These are phyloP conservation scores for Oscheius sp. DNA, from an alignment of 1,140 invertebrate species.

Conservation along the genomic window DNA sequence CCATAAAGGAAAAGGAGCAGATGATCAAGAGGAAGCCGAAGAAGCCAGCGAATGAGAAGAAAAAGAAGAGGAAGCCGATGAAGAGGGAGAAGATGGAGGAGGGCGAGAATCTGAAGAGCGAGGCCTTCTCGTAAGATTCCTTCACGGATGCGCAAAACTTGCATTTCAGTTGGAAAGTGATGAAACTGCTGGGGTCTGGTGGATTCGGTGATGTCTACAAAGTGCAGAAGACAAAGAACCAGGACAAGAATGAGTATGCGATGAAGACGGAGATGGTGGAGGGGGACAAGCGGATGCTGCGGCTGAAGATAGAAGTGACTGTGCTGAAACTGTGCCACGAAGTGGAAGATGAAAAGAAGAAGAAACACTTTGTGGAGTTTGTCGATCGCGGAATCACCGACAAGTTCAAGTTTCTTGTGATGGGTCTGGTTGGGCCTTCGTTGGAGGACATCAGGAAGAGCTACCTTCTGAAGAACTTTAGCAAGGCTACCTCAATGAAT, in stretches of 20 bases:
- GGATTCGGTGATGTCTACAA: background rate
- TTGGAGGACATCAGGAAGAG: conserved; percentile 31
- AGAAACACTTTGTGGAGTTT: background rate
- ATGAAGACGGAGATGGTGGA: background rate
- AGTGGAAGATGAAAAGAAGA: background rate
- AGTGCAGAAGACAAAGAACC: background rate
- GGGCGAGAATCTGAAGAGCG: no score
- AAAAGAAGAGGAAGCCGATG: no score
- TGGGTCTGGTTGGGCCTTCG: conserved; percentile 28
- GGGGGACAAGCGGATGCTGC: background rate
- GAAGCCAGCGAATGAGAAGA: no score
- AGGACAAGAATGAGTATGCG: background rate
- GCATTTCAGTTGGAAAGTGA: no score
- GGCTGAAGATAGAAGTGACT: background rate
- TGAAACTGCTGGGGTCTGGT: background rate
- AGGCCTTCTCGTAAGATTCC: no score
- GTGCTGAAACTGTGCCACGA: background rate
- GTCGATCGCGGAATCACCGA: background rate
- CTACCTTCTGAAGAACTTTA: background rate
- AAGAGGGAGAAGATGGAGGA: no score
- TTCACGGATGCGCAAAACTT: no score
- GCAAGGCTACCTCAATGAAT: conserved; percentile 11
- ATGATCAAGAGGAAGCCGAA: no score
- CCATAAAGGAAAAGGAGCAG: no score
- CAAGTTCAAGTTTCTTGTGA: conserved; percentile 28